Evolutionary conservation across 2,888 invertebrate genomes (phyloP).

Genomic region (Prenolepis imparis): DNA sequence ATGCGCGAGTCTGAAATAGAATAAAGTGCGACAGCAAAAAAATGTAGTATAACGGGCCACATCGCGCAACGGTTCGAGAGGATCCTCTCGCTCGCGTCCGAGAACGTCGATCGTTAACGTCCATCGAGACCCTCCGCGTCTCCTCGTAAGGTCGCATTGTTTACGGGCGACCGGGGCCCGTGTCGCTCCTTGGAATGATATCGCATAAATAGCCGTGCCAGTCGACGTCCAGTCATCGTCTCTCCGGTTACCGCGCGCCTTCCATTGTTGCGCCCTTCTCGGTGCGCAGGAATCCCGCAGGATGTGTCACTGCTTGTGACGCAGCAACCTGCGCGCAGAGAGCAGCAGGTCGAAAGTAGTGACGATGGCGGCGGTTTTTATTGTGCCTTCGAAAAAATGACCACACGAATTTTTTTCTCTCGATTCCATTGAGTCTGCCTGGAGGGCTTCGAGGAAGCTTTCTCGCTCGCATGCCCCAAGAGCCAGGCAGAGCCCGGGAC

Average conservation of each 20-base stretch:
- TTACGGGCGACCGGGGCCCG: slow-evolving; percentile 71
- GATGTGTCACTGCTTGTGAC: slow-evolving; percentile 73
- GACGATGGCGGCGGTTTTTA: slow-evolving; percentile 62
- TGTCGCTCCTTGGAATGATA: slow-evolving; percentile 74
- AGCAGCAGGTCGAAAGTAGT: slow-evolving; percentile 25
- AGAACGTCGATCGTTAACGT: slow-evolving; percentile 43
- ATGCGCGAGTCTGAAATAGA: slow-evolving; percentile 1
- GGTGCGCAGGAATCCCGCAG: slow-evolving; percentile 67
- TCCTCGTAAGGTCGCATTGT: slow-evolving; percentile 73
- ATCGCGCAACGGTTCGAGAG: slow-evolving; percentile 1
- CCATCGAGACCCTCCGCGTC: slow-evolving; percentile 18
- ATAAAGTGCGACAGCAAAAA: neutral
- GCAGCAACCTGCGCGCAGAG: slow-evolving; percentile 69
- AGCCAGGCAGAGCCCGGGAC: slow-evolving; percentile 13
- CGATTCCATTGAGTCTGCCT: slow-evolving; percentile 77
- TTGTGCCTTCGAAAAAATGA: slow-evolving; percentile 79
- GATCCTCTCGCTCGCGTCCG: neutral
- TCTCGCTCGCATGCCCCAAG: slow-evolving; percentile 62
- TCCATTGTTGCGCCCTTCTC: slow-evolving; percentile 57
- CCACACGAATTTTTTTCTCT: slow-evolving; percentile 82
- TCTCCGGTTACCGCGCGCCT: slow-evolving; percentile 43
- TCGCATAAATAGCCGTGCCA: slow-evolving; percentile 73
- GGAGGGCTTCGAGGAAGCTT: slow-evolving; percentile 68
- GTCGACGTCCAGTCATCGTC: slow-evolving; percentile 69
- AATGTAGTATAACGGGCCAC: slow-evolving; percentile 1